Base-by-base conservation (phyloP, 2,797 vertebrate genomes). In the Accipiter minullus region DNA sequence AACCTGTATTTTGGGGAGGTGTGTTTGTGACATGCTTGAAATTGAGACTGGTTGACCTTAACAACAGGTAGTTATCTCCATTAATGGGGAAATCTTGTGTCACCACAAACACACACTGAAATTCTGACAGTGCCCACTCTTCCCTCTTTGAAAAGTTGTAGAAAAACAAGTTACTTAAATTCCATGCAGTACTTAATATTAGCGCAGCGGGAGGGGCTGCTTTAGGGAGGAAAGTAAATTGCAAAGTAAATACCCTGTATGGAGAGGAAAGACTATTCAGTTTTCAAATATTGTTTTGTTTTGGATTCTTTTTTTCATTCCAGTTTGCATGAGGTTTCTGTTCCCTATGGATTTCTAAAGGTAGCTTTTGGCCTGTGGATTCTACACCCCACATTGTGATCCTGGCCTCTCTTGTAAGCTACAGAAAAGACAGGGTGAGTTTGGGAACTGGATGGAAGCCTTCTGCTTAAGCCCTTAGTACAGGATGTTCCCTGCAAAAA, bases 41-140 rank as follows among this genome's bases (percentile, higher is more conserved):
- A 55, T 26, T 71, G 62, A 84, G 95, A 87, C 89, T 20, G 32
- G 17, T 66, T 76, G 48, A 60, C 58, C 66, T 76, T 27, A 55
- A 48, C 27, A 55, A 9, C 34, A 44, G 29, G 93, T 84, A 74
- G 80, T 95, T 92, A 95, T 89, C 86, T 97, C 91, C 92, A 67
- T 94, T 89, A 96, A 97, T 87, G 88, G 88, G 87, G 92, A 93
- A 73, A 85, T 83, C 79, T 48, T 31, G 25, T 50, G 63, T 38
- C 31, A 19, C 60, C 73, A 56, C 56, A 74, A 91, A 90, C 86
- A 94, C 86, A 95, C 58, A 89, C 56, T 69, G 95, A 75, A 77
- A 90, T 79, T 85, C 89, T 97, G 95, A 86, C 90, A 85, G 53
- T 90, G 79, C 74, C 95, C 93, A 53, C 66, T 60, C 94, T 80